Conservation (phyloP, 2,113 vertebrate species). For the Anoplopoma fimbria region DNA sequence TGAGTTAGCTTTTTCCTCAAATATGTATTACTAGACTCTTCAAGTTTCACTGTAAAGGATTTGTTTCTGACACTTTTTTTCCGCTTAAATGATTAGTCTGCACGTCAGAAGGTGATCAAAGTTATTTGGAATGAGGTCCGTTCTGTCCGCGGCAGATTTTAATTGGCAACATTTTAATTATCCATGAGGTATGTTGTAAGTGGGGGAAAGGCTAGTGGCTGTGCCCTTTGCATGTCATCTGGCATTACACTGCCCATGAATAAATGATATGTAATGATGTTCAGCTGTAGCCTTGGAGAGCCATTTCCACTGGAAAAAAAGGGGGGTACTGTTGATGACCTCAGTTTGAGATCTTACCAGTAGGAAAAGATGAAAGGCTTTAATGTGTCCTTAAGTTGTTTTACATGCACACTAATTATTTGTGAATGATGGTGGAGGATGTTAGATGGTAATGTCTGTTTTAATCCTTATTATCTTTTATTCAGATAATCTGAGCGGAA, state of each 20-base stretch:
- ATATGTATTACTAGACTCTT: not conserved
- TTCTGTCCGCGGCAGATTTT: conserved; percentile 38
- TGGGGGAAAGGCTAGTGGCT: conserved; percentile 30
- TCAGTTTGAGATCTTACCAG: conserved; percentile 36
- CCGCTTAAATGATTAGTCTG: conserved; percentile 30
- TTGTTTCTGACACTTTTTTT: conserved; percentile 4
- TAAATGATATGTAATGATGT: conserved; percentile 51
- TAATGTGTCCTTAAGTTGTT: conserved; percentile 15
- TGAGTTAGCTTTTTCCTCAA: conserved; percentile 8
- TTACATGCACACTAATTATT: conserved; percentile 44
- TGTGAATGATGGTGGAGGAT: not conserved
- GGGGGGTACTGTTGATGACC: conserved; percentile 33
- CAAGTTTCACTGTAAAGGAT: not conserved
- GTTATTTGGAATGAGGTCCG: conserved; percentile 18
- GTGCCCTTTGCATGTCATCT: conserved; percentile 47
- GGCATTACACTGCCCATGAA: conserved; percentile 19
- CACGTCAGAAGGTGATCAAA: conserved; percentile 43
- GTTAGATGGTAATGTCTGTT: not conserved
- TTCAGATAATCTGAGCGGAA: conserved; percentile 54
- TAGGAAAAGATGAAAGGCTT: conserved; percentile 42
- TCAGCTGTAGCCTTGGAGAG: conserved; percentile 26
- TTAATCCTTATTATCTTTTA: conserved; percentile 21
- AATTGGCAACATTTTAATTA: conserved; percentile 66
- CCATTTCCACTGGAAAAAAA: conserved; percentile 26
- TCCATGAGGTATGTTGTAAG: conserved; percentile 54